Base-by-base conservation (phyloP, 2,113 vertebrate genomes). In the Spheniscus mendiculus region DNA sequence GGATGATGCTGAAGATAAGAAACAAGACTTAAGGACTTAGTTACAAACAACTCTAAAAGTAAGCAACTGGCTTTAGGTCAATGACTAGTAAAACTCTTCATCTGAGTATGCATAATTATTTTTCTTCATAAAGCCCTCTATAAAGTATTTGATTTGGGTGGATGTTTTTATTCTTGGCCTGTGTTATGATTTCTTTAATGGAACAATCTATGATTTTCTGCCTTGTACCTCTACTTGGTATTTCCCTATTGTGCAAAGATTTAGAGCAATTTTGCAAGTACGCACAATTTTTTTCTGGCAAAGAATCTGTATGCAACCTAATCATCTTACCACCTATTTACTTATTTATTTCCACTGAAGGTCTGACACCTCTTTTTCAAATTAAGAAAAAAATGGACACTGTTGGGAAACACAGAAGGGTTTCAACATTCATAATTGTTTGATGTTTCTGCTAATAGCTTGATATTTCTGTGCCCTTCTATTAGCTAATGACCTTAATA, bases 401-500 rank as follows among this genome's bases (percentile, higher is more conserved):
- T 89, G 9, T 83, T 86, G 55, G 34, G 11, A 94, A 93, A 92
- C 30, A 62, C 45, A 91, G 55, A 89, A 74, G 15, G 21, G 53
- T 89, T 97, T 96, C 69, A 66, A n/a, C 59, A 45, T 85, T 92
- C 17, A 1, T 61, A 56, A 85, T 18, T 47, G 70, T 96, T 96
- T 97, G 83, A 77, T 73, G 82, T 81, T 93, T 94, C 38, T 95
- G 77, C 23, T 91, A 97, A 95, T 91, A 96, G 88, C 25, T 91
- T 95, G 61, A 89, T 79, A 90, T 87, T 95, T 93, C 45, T 91
- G 30, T 93, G 81, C 38, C 40, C 50, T 95, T 96, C 83, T 94
- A 92, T 97, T 97, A 96, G 70, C 49, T 93, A 69, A 93, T 82
- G 67, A 94, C 76, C 77, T 94, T 92, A 86, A 96, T 79, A 71